Evolutionary conservation across 2,888 invertebrate species (phyloP), one percentile per base, ranked within the genome.

Genomic region (Diloba caeruleocephala): DNA sequence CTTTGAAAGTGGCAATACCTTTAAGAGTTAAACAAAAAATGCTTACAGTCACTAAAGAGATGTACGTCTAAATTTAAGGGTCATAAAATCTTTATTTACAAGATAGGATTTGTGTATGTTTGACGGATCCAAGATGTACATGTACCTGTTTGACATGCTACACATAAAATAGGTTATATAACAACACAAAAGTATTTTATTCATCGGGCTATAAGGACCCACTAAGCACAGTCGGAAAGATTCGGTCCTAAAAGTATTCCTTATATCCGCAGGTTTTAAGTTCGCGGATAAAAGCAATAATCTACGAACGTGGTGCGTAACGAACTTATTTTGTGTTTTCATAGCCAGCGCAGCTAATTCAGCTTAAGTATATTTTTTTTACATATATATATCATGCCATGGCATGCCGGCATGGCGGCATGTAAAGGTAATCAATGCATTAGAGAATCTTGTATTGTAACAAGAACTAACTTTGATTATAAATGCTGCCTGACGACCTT

Each of bases 1-100:
- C 84, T 85, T 82, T 87, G 83, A 81, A 79, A 82, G 84, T 77
- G 84, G 88, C 82, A 90, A 89, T 89, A 88, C 85, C 86, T 89
- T 68, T 68, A 76, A 81, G 81, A 78, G 78, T 70, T 69, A 63
- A 76, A 79, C 79, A 88, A 90, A 88, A 88, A 89, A 69, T 55
- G 58, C n/a, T 34, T 74, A 56, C 58, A 58, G 58, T 46, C 51
- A 70, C 51, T 52, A 65, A 56, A 57, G 62, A 59, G 71, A 77
- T 70, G 56, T 71, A 59, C 36, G 58, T 76, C 73, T 79, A 78
- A 78, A 73, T 52, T 48, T 57, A 48, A 54, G 65, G 51, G 62
- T 34, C 56, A 78, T 85, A 85, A 81, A 79, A 87, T 84, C 73
- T 76, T 62, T 75, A 81, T 85, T 85, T 53, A 75, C 61, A 59